phyloP scores from a whole-genome alignment of 1,140 invertebrate species.

The Drosophila lacertosa region DNA sequence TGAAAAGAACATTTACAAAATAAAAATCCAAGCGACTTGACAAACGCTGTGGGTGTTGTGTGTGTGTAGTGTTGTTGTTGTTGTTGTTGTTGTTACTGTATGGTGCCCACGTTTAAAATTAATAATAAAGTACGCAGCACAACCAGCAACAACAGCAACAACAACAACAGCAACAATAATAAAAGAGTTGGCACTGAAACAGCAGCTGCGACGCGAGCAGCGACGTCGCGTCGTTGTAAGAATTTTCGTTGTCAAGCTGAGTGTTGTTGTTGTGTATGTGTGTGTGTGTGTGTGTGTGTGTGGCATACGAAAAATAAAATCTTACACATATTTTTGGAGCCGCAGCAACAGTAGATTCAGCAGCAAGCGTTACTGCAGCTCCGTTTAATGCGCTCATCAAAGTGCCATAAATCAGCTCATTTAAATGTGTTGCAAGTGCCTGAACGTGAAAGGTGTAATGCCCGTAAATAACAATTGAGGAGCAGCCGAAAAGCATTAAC shows the following conservation, averaged over 20 bases:
- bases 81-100: constrained; percentile 44
- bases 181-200: constrained; percentile 59
- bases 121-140: constrained; percentile 74
- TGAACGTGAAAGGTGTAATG: constrained; percentile 56
- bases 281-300: not conserved
- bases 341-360: constrained; percentile 19
- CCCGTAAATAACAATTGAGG: constrained; percentile 54
- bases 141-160: constrained; percentile 36
- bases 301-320: constrained; percentile 34
- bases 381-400: constrained; percentile 72
- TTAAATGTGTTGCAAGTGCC: constrained; percentile 49
- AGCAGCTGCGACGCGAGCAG: constrained; percentile 22
- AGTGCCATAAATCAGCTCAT: constrained; percentile 77
- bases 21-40: constrained; percentile 61
- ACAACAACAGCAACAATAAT: constrained; percentile 25
- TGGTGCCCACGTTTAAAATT: constrained; percentile 68
- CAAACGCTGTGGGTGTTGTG: constrained; percentile 73
- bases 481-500: constrained; percentile 12
- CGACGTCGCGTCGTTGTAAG: constrained; percentile 31
- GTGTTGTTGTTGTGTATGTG: constrained; percentile 25
- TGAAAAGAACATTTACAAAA: constrained; percentile 7
- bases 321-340: constrained; percentile 14
- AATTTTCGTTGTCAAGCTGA: constrained; percentile 46
- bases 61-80: constrained; percentile 39
- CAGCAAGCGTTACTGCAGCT: constrained; percentile 1